Evolutionary conservation across 2,888 invertebrate species (phyloP), one percentile per base, ranked within the genome.

Genomic region (Acanthosepion esculentum): DNA sequence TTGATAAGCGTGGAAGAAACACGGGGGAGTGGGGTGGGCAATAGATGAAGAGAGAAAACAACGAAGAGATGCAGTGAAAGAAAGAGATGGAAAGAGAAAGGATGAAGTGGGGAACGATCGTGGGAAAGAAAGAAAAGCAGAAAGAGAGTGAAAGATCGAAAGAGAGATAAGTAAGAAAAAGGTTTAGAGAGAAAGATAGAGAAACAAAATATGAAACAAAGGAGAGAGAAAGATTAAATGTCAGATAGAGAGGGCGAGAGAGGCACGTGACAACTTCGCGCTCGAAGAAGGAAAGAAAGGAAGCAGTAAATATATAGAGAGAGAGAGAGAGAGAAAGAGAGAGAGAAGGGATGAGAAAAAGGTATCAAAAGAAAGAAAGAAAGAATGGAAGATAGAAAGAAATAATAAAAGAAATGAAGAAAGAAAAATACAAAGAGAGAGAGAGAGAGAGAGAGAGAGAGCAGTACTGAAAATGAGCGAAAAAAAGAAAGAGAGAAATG

Each of bases 131-230:
- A 53, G 94, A 95, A 94, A 95, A 94, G 41, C 41, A 41, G 3
- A 41, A 41, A 41, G 41, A 41, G 41, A 41, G 41, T 0, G 41
- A 41, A 41, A 95, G 92, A 94, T 95, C 94, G 94, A 91, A 94
- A 95, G 95, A 94, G 93, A 95, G 95, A 94, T 94, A 95, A 94
- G 93, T 94, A 95, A 94, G 94, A 94, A 94, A 94, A 95, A 23
- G 93, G 94, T 91, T 48, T 53, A 93, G 59, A 55, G 64, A 95
- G 20, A 53, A 64, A 95, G 91, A 55, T n/a, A 93, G 29, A 59
- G 29, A 95, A 53, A 64, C 5, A 53, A 53, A 15, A 53, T 15
- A 15, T 1, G 15, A 15, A 53, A 53, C 15, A 53, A 53, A 15
- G 1, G 15, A 93, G 48, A 95, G 48, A 95, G n/a, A 92, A 41